Evolutionary conservation across 2,797 vertebrate genomes (phyloP).

Genomic region (Halcyon leucocephala): DNA sequence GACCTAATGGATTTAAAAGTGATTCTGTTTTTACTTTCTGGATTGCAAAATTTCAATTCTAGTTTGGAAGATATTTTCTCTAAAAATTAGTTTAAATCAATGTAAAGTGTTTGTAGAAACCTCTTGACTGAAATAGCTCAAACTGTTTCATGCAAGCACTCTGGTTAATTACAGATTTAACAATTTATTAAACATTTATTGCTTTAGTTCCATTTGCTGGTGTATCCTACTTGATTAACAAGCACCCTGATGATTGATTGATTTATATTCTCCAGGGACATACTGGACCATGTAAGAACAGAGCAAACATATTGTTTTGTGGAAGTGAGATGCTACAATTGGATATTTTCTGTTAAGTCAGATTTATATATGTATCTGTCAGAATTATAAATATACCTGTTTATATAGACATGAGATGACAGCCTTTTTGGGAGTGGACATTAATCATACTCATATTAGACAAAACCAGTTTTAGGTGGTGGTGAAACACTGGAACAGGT

Average conservation of each 20-base stretch:
- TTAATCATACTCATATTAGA: neutral
- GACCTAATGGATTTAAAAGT: neutral
- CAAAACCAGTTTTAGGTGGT: neutral
- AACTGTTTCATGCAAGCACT: neutral
- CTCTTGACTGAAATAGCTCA: neutral
- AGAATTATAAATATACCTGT: neutral
- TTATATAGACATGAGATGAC: neutral
- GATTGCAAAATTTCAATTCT: neutral
- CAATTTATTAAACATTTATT: neutral
- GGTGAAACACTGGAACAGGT: no score
- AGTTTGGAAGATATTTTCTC: neutral
- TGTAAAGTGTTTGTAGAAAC: neutral
- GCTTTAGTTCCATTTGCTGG: neutral
- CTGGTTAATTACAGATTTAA: neutral
- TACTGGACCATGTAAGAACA: neutral
- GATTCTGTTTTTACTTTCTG: neutral
- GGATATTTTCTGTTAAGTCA: neutral
- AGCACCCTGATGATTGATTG: neutral
- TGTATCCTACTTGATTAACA: neutral
- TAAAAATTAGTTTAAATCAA: neutral
- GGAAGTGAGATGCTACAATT: neutral
- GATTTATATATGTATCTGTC: neutral
- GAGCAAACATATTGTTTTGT: neutral
- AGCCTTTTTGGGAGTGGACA: neutral
- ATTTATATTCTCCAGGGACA: neutral